A percentile compares a stretch with the other conserved stretches of the same genome.
Conservation (phyloP, 1,140 invertebrate species). For the Metopolophium dirhodum region DNA sequence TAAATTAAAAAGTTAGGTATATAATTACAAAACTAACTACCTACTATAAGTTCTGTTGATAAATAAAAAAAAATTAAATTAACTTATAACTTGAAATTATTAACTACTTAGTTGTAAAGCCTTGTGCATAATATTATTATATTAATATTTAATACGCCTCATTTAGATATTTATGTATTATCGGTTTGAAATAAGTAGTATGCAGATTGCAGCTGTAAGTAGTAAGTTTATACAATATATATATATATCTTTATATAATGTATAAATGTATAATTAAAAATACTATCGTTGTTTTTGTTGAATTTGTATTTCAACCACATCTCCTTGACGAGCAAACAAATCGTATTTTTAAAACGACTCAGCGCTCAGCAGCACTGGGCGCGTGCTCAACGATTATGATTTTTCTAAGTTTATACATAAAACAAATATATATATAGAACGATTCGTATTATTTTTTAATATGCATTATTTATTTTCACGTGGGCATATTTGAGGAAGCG, state of each 20-base stretch:
- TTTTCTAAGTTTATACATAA: not conserved
- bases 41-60: not conserved
- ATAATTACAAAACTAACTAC: no score
- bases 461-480: not conserved
- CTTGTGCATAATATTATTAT: not conserved
- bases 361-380: not conserved
- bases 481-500: not conserved
- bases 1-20: no score
- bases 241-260: not conserved
- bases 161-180: not conserved
- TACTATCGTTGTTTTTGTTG: not conserved
- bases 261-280: not conserved
- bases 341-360: not conserved
- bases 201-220: not conserved
- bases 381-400: not conserved
- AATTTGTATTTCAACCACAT: not conserved
- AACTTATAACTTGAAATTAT: no score
- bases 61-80: not conserved
- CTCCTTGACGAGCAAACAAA: not conserved
- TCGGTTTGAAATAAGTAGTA: not conserved
- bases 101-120: no score
- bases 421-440: not conserved
- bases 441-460: not conserved
- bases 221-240: not conserved
- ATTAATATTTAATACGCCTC: not conserved